Base-by-base conservation (phyloP, 2,797 vertebrate species). In the Girardinus metallicus region DNA sequence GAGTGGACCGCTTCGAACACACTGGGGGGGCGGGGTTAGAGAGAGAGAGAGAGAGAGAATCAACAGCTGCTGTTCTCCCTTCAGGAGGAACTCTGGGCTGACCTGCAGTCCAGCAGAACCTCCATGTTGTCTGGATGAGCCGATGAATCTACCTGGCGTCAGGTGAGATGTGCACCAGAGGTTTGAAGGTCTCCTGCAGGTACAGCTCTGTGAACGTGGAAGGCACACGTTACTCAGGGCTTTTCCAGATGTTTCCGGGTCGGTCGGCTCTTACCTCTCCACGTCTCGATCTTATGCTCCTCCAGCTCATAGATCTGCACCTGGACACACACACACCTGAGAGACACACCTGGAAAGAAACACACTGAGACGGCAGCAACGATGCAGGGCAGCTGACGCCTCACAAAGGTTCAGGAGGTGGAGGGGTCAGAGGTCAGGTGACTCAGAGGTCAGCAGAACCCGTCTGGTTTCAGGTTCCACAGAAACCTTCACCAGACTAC, bases 271-370 rank as follows among this genome's bases (percentile, higher is more conserved):
- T 94, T 94, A 99, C 98, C 98, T 95, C 98, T 96, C 98, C 98
- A 99, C 0, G 97, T 97, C 95, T 99, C 97, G 85, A 99, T 99
- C 88, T 99, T 98, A 92, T 99, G 98, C 80, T 99, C 98, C 88
- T 99, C 98, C 91, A 99, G 92, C 95, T 99, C 98, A 88, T 99
- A 99, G 93, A 99, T 99, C 94, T 99, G 98, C 92, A 99, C 98
- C 97, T 99, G 91, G 5, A 86, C 21, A 89, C n/a, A 89, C 2
- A 86, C 10, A 78, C 43, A 53, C 31, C 1, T 44, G 55, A 76
- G 7, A 73, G 1, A 46, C 23, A 55, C 39, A 75, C 98, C 97
- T 99, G 91, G 3, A 83, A 16, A 89, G n/a, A 88, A 2, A 86
- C 10, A 78, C 10, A 60, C 31, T 44, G 55, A 76, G 7, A 73